Base-by-base conservation (phyloP, 2,888 invertebrate genomes). In the Hyppa rectilinea region DNA sequence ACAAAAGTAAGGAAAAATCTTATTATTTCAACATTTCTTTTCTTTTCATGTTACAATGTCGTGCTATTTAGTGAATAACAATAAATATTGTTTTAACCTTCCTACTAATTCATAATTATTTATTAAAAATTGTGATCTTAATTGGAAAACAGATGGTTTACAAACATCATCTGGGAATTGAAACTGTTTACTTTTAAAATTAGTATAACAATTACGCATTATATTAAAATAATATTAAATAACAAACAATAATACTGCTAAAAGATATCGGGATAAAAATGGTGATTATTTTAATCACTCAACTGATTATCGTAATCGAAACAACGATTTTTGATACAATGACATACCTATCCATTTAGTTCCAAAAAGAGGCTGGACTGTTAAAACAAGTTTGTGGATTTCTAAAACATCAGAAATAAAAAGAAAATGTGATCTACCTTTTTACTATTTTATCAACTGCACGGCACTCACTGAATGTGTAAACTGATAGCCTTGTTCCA, bases 401-500 rank as follows among this genome's bases (percentile, higher is more conserved):
- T 2, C 10, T 7, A n/a, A 29, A 43, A 7, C 12, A 29, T 20
- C 4, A 2, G 0, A 23, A 38, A 40, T 40, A 66, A 29, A n/a
- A 53, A 0, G 2, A 64, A 14, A 12, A 71, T 40, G 58, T 31
- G 14, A 69, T 80, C 12, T 62, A 80, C 77, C 77, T 69, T 10
- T 20, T n/a, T 23, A 73, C 62, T 47, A 50, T 50, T 36, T 68
- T 17, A 80, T 43, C 34, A 50, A 80, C 59, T 60, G 50, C 45
- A 62, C 80, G 10, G 34, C 75, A 77, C 75, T 40, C 62, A 60
- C 20, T 60, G 26, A 34, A 31, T 14, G 14, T 36, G 52, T 17
- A 68, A 63, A 77, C 80, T 80, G 75, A 60, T 80, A 59, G 29
- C 68, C 49, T 75, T 60, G 55, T 63, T 68, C 62, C 43, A 59